Evolutionary conservation across 2,888 invertebrate species (phyloP).

Genomic region (Kryphioiulus occultus): DNA sequence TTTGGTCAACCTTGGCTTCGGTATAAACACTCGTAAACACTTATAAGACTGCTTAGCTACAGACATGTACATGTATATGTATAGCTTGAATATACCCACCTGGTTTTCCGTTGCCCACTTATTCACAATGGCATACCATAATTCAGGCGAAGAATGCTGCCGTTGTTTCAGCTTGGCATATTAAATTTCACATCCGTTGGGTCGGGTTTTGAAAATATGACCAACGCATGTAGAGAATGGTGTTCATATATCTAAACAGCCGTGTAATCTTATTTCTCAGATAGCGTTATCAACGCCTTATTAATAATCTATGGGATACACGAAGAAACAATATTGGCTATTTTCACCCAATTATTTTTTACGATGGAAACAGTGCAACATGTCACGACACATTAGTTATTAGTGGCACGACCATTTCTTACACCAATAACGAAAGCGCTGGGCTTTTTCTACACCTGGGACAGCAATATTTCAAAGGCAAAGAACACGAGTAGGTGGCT

Average conservation of each 20-base stretch:
- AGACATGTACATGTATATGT: too few relatives aligned
- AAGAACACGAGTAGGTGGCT: neutral
- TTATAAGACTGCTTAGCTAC: too few relatives aligned
- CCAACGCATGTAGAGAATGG: neutral
- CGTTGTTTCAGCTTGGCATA: neutral
- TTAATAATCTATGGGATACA: neutral
- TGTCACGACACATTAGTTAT: neutral
- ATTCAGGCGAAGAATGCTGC: neutral
- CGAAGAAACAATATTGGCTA: neutral
- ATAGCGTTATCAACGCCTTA: conserved; percentile 28
- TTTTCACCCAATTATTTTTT: conserved; percentile 32
- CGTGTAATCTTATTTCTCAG: neutral
- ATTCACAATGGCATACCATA: neutral
- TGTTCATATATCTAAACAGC: neutral
- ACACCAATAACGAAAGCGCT: neutral
- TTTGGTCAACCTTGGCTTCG: too few relatives aligned
- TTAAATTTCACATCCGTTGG: neutral
- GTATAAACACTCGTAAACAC: too few relatives aligned
- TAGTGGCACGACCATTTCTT: neutral
- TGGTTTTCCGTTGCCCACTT: neutral
- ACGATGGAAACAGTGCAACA: conserved; percentile 21
- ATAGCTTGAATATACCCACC: too few relatives aligned
- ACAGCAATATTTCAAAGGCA: neutral
- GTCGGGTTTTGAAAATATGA: neutral
- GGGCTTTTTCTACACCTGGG: neutral